Conservation (phyloP, 2,888 invertebrate species). For the Piscicola geometra region DNA sequence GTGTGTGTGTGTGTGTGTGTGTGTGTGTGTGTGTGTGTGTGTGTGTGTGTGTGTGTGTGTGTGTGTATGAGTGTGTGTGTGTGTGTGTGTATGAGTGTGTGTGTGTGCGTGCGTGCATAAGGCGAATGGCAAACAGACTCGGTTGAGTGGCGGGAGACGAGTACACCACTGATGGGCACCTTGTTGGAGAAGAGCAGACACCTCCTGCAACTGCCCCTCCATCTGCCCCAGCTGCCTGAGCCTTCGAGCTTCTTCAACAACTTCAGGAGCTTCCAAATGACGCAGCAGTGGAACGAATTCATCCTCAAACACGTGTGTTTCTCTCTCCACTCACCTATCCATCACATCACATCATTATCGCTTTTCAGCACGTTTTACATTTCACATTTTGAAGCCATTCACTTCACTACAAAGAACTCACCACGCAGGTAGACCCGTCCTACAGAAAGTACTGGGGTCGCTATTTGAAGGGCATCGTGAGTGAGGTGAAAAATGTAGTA, state of each 20-base stretch:
- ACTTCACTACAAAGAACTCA: no score
- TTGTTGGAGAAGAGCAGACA: constrained; percentile 60
- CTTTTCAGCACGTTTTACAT: no score
- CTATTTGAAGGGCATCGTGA: constrained; percentile 54
- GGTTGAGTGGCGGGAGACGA: constrained; percentile 62
- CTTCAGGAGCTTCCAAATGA: constrained; percentile 61
- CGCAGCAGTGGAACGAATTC: constrained; percentile 60
- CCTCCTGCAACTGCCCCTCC: constrained; percentile 50
- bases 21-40: constrained; percentile 14
- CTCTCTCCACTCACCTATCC: background rate
- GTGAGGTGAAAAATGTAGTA: constrained; percentile 61
- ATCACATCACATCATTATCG: background rate
- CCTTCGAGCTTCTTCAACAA: constrained; percentile 63
- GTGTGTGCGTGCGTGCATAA: constrained; percentile 33
- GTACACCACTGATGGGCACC: constrained; percentile 64
- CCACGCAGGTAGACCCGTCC: constrained; percentile 60
- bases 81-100: background rate
- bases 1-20: constrained; percentile 19
- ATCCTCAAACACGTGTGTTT: constrained; percentile 50
- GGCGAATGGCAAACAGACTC: constrained; percentile 44
- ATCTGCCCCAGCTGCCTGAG: constrained; percentile 57
- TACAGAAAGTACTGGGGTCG: constrained; percentile 61
- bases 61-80: background rate
- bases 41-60: constrained; percentile 15
- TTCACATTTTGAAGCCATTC: no score